Conservation (phyloP, 64 coral and sea anemone genomes). For the Stichodactyla mertensii region DNA sequence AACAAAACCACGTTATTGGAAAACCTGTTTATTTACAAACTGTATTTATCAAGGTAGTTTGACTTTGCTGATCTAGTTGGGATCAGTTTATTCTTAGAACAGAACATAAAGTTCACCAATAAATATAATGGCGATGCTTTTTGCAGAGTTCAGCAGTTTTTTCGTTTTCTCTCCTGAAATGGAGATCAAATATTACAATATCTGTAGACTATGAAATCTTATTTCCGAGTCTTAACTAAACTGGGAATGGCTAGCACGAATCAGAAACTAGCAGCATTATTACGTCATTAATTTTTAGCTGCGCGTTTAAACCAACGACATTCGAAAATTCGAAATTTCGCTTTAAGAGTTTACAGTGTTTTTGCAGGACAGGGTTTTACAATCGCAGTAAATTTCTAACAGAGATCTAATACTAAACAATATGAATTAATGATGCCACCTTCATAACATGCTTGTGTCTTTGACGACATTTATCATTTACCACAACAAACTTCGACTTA, state of each 20-base stretch:
- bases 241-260: neutral
- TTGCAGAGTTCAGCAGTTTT: neutral
- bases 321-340: neutral
- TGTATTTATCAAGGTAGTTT: neutral
- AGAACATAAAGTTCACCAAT: too few species aligned
- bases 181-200: neutral
- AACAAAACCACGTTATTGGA: neutral
- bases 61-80: neutral
- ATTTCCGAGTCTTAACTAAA: neutral
- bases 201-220: neutral
- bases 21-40: slow-evolving; percentile 28
- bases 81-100: neutral
- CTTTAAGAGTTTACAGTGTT: neutral
- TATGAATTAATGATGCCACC: slow-evolving; percentile 24
- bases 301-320: neutral
- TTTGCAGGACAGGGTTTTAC: neutral
- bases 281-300: neutral
- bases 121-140: too few species aligned
- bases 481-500: neutral
- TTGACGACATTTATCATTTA: neutral
- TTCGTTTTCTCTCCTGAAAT: neutral
- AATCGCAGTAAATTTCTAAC: neutral
- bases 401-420: neutral
- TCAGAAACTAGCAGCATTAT: neutral
- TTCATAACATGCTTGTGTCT: slow-evolving; percentile 14